These are phyloP conservation scores for Malurus elegans DNA, from an alignment of 2,113 vertebrate species.

Conservation along the genomic window DNA sequence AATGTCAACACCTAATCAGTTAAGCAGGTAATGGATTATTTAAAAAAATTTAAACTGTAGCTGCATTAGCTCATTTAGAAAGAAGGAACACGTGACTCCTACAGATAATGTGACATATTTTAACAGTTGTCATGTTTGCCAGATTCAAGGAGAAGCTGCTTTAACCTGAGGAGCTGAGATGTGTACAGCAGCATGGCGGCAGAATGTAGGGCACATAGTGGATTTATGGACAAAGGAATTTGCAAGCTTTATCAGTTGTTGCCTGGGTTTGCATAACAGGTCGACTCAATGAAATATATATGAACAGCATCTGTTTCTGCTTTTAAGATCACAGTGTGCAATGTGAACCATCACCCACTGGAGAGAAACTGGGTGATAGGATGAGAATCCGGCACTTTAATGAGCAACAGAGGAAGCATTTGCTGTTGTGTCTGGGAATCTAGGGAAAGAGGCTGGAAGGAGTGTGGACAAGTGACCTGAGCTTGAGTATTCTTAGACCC, in stretches of 20 bases:
- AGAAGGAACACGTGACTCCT: background rate
- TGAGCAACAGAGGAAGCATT: background rate
- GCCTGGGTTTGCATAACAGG: conserved; percentile 12
- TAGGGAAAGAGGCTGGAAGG: background rate
- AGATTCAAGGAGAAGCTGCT: conserved; percentile 18
- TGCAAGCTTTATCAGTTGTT: conserved; percentile 35
- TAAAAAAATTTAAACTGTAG: background rate
- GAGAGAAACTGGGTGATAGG: background rate
- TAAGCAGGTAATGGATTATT: conserved; percentile 62
- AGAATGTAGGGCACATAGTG: conserved; percentile 40
- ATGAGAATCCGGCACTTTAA: background rate
- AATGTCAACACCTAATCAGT: conserved; percentile 55
- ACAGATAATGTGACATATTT: conserved; percentile 34
- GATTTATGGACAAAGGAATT: conserved; percentile 50
- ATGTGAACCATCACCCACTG: conserved; percentile 1
- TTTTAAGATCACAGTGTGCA: conserved; percentile 47
- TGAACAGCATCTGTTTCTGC: conserved; percentile 63
- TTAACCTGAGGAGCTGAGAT: conserved; percentile 28
- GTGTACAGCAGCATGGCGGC: background rate
- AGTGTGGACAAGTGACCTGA: background rate
- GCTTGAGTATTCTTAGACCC: background rate
- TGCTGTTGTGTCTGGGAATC: background rate
- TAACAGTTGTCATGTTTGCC: conserved; percentile 37
- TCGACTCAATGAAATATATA: conserved; percentile 50
- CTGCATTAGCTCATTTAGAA: conserved; percentile 35